phyloP scores from a whole-genome alignment of 2,888 invertebrate species.

The Alsophila aescularia region DNA sequence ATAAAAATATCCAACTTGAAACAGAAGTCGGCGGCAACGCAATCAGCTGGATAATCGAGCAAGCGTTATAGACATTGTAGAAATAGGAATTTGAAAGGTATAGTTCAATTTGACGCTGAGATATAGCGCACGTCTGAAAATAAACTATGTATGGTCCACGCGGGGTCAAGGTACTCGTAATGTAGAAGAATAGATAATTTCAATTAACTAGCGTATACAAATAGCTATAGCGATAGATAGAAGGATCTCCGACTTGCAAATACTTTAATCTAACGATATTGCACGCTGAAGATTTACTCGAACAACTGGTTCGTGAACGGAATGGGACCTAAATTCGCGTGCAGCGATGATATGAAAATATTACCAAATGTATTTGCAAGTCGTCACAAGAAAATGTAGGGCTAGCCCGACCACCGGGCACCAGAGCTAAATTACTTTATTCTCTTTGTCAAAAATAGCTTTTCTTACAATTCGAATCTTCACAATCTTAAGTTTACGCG shows the following conservation, averaged over 20 bases:
- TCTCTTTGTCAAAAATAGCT: constrained; percentile 81
- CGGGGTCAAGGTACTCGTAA: constrained; percentile 30
- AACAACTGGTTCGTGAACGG: not conserved
- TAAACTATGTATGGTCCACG: constrained; percentile 45
- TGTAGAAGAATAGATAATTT: constrained; percentile 30
- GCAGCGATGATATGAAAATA: constrained; percentile 3
- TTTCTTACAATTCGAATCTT: constrained; percentile 67
- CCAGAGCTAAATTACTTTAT: constrained; percentile 69
- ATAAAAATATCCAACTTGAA: constrained; percentile 55
- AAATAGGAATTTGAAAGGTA: constrained; percentile 39
- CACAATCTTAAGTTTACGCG: constrained; percentile 63
- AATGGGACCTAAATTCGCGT: not conserved
- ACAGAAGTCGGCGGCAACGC: constrained; percentile 8
- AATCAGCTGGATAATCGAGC: constrained; percentile 36
- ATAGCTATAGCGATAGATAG: constrained; percentile 45
- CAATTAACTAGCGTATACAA: constrained; percentile 49
- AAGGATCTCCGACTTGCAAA: constrained; percentile 39
- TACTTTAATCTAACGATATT: constrained; percentile 17
- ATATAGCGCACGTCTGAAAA: constrained; percentile 39
- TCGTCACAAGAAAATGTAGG: constrained; percentile 31
- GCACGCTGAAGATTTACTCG: not conserved
- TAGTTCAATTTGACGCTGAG: constrained; percentile 25
- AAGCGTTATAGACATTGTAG: constrained; percentile 41
- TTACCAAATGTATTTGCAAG: constrained; percentile 19
- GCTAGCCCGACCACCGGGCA: constrained; percentile 73